Evolutionary conservation across 2,797 vertebrate species (phyloP).

Genomic region (Pipistrellus nathusii): DNA sequence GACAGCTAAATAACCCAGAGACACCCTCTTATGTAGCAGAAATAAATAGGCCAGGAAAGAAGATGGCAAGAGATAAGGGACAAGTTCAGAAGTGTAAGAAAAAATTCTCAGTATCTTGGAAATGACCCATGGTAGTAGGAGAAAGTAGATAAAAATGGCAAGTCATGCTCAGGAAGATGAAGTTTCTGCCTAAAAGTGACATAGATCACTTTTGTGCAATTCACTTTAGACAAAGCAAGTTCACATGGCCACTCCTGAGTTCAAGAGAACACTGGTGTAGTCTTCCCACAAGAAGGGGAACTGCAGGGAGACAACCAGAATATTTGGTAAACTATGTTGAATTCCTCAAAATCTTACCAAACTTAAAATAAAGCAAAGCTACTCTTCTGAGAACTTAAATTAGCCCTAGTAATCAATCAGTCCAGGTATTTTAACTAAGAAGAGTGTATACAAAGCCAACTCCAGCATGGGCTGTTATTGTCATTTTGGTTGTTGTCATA

Average conservation of each 20-base stretch:
- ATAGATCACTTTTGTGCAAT: not conserved
- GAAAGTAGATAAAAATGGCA: not conserved
- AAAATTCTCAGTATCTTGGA: not conserved
- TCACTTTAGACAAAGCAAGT: not conserved
- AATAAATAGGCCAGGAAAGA: not conserved
- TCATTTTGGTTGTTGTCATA: not conserved
- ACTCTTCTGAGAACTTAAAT: not conserved
- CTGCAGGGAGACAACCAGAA: not conserved
- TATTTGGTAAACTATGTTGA: not conserved
- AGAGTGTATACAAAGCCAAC: not conserved
- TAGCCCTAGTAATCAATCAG: not conserved
- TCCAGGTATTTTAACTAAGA: not conserved
- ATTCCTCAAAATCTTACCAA: not conserved
- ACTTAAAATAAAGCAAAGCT: not conserved
- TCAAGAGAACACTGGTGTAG: not conserved
- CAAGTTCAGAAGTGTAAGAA: not conserved
- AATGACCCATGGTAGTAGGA: not conserved
- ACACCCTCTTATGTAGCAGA: not conserved
- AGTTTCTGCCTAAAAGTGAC: not conserved
- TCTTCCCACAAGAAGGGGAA: not conserved
- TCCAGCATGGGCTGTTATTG: not conserved
- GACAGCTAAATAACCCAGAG: not conserved
- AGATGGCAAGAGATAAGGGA: not conserved
- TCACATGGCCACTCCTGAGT: not conserved
- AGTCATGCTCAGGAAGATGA: not conserved